A percentile compares a stretch with the other conserved stretches of the same genome.
Evolutionary conservation across 2,797 vertebrate species (phyloP).

Genomic region (Zalophus californianus): DNA sequence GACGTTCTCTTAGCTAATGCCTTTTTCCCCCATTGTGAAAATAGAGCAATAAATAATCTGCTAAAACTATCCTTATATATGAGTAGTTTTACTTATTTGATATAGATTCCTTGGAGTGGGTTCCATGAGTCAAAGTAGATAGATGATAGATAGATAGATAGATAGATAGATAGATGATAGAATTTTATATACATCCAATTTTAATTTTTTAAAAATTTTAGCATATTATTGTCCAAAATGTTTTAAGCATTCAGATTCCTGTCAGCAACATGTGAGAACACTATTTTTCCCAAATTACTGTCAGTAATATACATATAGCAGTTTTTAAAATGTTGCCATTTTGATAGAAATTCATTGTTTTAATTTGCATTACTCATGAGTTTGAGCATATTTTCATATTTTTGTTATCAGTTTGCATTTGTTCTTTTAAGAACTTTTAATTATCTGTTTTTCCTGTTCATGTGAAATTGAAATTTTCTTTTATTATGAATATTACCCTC

Average conservation of each 20-base stretch:
- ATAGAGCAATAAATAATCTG: background rate
- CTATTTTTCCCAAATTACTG: background rate
- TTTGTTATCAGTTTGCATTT: slow-evolving; percentile 9
- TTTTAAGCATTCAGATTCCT: background rate
- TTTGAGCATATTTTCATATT: background rate
- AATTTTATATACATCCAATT: background rate
- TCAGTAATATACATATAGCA: background rate
- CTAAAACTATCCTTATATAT: background rate
- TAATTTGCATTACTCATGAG: background rate
- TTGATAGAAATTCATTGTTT: slow-evolving; percentile 6
- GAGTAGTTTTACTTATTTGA: background rate
- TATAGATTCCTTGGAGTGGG: background rate
- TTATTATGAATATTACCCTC: background rate
- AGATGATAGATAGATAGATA: background rate
- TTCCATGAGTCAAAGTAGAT: background rate
- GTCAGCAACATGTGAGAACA: background rate
- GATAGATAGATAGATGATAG: background rate
- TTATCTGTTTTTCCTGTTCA: background rate
- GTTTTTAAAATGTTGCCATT: background rate
- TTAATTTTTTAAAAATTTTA: background rate
- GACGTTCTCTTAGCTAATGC: background rate
- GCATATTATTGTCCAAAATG: background rate
- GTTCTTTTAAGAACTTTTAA: background rate
- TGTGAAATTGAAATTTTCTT: background rate
- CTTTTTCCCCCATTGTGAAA: background rate